A percentile compares a stretch with the other conserved stretches of the same genome.
Conservation (phyloP, 2,888 invertebrate species). For the Xestia c-nigrum region DNA sequence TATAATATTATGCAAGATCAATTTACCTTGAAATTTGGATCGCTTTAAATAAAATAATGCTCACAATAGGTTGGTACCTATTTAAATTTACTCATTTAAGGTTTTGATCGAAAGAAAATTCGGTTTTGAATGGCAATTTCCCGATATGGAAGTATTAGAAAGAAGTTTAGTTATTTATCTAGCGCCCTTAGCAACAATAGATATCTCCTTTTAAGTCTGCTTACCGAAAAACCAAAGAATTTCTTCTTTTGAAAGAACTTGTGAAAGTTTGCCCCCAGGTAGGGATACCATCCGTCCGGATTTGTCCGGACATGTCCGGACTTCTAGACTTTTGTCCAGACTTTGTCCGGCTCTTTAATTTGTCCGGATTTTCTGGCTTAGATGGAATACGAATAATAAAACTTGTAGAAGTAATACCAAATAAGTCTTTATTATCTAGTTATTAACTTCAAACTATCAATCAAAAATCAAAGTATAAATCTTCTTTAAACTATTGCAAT, state of each 20-base stretch:
- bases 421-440: too few species aligned
- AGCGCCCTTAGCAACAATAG: background rate
- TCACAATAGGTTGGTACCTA: background rate
- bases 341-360: too few species aligned
- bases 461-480: too few species aligned
- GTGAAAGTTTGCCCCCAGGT: too few species aligned
- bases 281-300: too few species aligned
- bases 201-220: background rate
- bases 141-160: background rate
- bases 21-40: slow-evolving; percentile 67
- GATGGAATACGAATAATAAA: too few species aligned
- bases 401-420: too few species aligned
- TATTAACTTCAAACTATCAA: too few species aligned
- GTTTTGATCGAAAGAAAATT: background rate
- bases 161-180: background rate
- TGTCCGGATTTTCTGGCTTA: too few species aligned
- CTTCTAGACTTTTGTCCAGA: too few species aligned
- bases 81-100: background rate
- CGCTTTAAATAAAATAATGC: slow-evolving; percentile 25
- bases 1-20: slow-evolving; percentile 71
- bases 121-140: background rate
- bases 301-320: too few species aligned
- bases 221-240: background rate
- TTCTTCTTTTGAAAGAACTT: slow-evolving; percentile 11
- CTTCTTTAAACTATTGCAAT: too few species aligned